A percentile compares a stretch with the other conserved stretches of the same genome.
phyloP scores from a whole-genome alignment of 2,113 vertebrate genomes.

The Pteruthius melanotis region DNA sequence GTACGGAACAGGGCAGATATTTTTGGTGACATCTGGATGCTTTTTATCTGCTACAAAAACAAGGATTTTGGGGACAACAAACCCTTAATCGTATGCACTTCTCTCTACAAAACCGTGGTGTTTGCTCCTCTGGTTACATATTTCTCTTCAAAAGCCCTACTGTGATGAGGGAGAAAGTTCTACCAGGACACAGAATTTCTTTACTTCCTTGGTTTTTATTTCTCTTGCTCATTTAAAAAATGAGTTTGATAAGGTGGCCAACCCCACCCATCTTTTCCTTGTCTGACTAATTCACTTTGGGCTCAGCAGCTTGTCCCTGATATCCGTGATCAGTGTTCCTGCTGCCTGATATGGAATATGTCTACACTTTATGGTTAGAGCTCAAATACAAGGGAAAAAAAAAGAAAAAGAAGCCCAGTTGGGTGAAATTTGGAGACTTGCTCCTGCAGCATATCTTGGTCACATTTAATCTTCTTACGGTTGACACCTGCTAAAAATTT shows the following conservation, averaged over 20 bases:
- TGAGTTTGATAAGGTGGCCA: background rate
- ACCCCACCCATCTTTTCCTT: background rate
- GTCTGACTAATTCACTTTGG: background rate
- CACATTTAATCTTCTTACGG: background rate
- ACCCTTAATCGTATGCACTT: background rate
- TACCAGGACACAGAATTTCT: background rate
- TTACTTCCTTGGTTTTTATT: background rate
- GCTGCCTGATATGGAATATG: background rate
- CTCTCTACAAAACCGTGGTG: background rate
- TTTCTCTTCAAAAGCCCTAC: background rate
- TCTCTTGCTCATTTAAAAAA: background rate
- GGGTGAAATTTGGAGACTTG: background rate
- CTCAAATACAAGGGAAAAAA: background rate
- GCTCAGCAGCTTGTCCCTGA: background rate
- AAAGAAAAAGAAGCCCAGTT: background rate
- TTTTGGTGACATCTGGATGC: conserved; percentile 59
- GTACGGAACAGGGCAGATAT: conserved; percentile 28
- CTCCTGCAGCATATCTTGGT: background rate
- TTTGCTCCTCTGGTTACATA: background rate
- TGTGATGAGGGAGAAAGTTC: background rate
- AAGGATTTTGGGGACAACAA: conserved; percentile 19
- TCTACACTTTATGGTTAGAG: background rate
- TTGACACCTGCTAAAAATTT: background rate
- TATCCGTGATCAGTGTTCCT: background rate
- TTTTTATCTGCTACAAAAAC: conserved; percentile 43